Evolutionary conservation across 2,113 vertebrate genomes (phyloP), one percentile per base, ranked within the genome.

Genomic region (Zosterops hypoxanthus): DNA sequence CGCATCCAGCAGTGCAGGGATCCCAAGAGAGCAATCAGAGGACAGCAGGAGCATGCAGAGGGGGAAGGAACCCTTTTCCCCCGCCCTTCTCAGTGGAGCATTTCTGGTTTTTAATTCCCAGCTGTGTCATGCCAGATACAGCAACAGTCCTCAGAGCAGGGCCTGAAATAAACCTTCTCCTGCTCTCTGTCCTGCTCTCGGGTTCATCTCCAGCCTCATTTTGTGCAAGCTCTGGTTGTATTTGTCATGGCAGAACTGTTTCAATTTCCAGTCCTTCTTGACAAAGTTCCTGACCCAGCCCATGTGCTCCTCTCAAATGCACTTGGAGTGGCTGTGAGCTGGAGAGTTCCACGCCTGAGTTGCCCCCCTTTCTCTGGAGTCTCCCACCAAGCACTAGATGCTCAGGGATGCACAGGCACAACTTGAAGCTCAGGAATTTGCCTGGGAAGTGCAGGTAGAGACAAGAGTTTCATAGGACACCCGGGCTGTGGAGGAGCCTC

Each of bases 401-500:
- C 56, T 31, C 44, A 11, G 36, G 7, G 53, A 63, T 66, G 56
- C 39, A 34, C 42, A 63, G 41, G 56, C 6, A 12, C 4, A 50
- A 31, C 78, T 76, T 56, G 39, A 50, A 47, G 44, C 56, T 28
- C 12, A 18, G 68, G 49, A 46, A 63, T 79, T 66, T 79, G 18
- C 20, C 61, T n/a, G 55, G 33, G 52, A 47, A 39, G 39, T 53
- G 42, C 60, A 39, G 31, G 46, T 28, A 34, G 55, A n/a, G 7
- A 17, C 0, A 0, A 0, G 34, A 31, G 39, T 78, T 59, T 14
- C 39, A 14, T 0, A 33, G 61, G 29, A 50, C 56, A 71, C 21
- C 77, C 53, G 39, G n/a, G 33, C n/a, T 78, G 12, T 26, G 49
- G 33, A 72, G 47, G 61, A 88, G 14, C 13, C 25, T 75, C 25